Base-by-base conservation (phyloP, 2,113 vertebrate species). In the Seriola quinqueradiata region DNA sequence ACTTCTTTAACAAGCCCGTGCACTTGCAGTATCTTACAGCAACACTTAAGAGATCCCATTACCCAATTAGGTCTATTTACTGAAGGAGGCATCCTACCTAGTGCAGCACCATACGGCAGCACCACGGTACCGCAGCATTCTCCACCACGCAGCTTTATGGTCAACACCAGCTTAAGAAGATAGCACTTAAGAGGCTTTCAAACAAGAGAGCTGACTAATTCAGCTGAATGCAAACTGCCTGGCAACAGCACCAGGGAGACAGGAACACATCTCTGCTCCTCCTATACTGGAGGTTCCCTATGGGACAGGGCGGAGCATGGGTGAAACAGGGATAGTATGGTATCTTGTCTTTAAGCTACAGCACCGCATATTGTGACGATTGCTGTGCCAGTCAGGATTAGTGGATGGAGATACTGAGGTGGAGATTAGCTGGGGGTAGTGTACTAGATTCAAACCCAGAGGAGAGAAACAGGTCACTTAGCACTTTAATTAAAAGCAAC, bases 101-200 rank as follows among this genome's bases (percentile, higher is more conserved):
- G 71, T 10, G 64, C n/a, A 48, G n/a, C 81, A 69, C 67, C 59
- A 76, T 68, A 71, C 63, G 50, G 64, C 75, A 65, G 36, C 23
- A 74, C 32, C 70, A 38, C 59, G 42, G 74, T 19, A 36, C 70
- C 65, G 59, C 8, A 16, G 59, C 59, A 72, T 65, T 75, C 74
- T 74, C 71, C 66, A 67, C 52, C 75, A 60, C 76, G 34, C 46
- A 12, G 81, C 83, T 85, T 86, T 87, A 61, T 83, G 84, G 74
- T 82, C 87, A 87, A 84, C 73, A 57, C 55, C 74, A 75, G 65
- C 81, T 92, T 90, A 91, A 83, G 88, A 40, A 89, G 90, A 88
- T 48, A 79, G 75, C 21, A n/a, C 68, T 73, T 93, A 94, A 94
- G 90, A 94, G 88, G 93, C 85, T 94, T 94, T 93, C 65, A 86